Evolutionary conservation across 2,113 vertebrate genomes (phyloP).

Genomic region (Orthochromis indermauri): DNA sequence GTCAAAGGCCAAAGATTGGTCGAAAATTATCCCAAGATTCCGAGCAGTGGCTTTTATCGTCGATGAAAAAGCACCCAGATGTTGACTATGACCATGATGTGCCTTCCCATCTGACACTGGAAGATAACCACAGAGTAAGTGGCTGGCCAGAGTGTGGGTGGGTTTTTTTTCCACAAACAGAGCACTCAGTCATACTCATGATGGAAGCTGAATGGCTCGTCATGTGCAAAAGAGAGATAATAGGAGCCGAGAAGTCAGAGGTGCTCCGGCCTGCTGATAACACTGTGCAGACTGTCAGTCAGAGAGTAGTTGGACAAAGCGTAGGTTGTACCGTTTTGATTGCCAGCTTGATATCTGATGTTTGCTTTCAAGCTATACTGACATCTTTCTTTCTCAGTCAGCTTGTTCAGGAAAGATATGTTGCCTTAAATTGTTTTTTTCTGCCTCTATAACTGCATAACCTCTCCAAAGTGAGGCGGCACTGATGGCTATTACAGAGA

Average conservation of each 20-base stretch:
- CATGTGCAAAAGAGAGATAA: slow-evolving; percentile 55
- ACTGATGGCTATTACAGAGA: neutral
- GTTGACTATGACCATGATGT: slow-evolving; percentile 4
- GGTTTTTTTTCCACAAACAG: neutral
- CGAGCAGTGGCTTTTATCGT: too few species aligned
- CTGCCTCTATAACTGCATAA: neutral
- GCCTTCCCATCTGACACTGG: slow-evolving; percentile 39
- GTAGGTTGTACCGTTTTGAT: slow-evolving; percentile 20
- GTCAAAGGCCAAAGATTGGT: too few species aligned
- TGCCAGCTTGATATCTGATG: slow-evolving; percentile 11
- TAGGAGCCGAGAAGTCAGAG: slow-evolving; percentile 34
- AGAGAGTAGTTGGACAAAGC: slow-evolving; percentile 16
- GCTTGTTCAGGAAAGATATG: neutral
- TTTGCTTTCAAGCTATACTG: neutral
- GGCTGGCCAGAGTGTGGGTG: neutral
- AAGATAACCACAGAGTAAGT: slow-evolving; percentile 49
- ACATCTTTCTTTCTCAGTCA: neutral
- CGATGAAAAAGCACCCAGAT: too few species aligned
- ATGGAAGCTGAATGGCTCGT: slow-evolving; percentile 38
- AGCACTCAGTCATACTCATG: slow-evolving; percentile 32
- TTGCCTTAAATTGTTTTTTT: neutral
- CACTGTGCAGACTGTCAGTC: slow-evolving; percentile 15
- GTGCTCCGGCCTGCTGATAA: slow-evolving; percentile 42
- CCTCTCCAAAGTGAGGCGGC: neutral
- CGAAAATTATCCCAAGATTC: too few species aligned